Evolutionary conservation across 2,113 vertebrate species (phyloP).

Genomic region (Sylvia atricapilla): DNA sequence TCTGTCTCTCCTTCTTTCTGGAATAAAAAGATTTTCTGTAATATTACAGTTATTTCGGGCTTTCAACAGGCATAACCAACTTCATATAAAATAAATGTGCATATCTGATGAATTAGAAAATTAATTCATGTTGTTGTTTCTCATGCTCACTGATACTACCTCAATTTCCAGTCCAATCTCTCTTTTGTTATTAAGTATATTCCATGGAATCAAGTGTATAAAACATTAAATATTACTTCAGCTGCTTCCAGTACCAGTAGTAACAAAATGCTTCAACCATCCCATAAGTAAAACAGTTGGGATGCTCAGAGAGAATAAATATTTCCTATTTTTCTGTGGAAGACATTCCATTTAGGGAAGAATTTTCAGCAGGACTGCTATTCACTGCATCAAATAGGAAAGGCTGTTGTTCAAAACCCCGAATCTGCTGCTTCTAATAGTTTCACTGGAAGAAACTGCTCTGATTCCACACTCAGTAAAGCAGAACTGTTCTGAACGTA

Average conservation of each 20-base stretch:
- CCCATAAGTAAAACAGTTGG: background rate
- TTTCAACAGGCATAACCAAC: background rate
- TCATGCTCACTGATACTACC: background rate
- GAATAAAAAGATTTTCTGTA: background rate
- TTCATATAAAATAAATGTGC: background rate
- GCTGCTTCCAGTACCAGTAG: background rate
- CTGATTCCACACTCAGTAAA: background rate
- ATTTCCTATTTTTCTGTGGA: background rate
- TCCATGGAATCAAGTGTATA: background rate
- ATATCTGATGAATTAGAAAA: background rate
- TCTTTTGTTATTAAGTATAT: background rate
- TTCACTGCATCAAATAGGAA: background rate
- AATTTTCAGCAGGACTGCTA: background rate
- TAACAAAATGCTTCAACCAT: background rate
- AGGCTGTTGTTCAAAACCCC: background rate
- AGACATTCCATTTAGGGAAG: background rate
- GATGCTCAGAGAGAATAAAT: background rate
- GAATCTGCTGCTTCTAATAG: background rate
- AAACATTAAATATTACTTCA: background rate
- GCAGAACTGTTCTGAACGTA: background rate
- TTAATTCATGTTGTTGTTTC: background rate
- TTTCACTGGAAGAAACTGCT: background rate
- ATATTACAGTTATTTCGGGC: background rate
- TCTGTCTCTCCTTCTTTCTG: background rate
- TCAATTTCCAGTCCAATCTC: background rate